Percentiles rank a stretch among this genome's conserved stretches.
Evolutionary conservation across 1,140 invertebrate species (phyloP).

Genomic region (Ceratoteleas bidentatus): DNA sequence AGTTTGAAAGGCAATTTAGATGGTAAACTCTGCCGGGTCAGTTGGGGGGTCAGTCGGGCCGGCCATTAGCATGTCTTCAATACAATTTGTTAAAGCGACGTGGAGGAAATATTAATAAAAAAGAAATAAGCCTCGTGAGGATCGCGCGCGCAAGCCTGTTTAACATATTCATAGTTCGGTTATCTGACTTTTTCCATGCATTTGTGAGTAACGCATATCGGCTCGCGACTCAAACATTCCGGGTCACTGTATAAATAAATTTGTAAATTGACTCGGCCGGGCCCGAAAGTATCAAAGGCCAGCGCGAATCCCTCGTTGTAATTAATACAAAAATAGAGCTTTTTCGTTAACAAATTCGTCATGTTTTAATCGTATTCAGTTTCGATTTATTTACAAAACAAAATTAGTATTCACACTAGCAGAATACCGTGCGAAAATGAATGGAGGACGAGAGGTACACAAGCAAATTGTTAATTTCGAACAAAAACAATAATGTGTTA

Average conservation of each 20-base stretch:
- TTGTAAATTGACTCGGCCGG: constrained; percentile 61
- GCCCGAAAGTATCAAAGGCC: constrained; percentile 66
- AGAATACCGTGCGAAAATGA: no score
- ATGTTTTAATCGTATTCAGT: no score
- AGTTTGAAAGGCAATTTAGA: constrained; percentile 15
- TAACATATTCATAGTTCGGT: constrained; percentile 65
- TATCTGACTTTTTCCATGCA: constrained; percentile 65
- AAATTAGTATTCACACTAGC: no score
- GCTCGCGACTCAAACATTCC: constrained; percentile 61
- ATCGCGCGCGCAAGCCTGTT: constrained; percentile 39
- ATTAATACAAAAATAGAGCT: no score
- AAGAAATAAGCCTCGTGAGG: constrained; percentile 43
- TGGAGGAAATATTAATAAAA: constrained; percentile 60
- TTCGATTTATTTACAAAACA: no score
- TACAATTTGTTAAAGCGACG: constrained; percentile 54
- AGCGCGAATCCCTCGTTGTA: constrained; percentile 53
- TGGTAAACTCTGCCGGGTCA: constrained; percentile 26
- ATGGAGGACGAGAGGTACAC: no score
- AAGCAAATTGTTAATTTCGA: no score
- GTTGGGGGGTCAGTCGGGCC: constrained; percentile 28
- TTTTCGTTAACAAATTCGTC: no score
- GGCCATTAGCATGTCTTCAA: constrained; percentile 47
- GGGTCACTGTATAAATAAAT: constrained; percentile 68
- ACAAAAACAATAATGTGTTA: no score
- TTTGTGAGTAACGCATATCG: constrained; percentile 63